Conservation (phyloP, 1,140 invertebrate genomes). For the Drosophila neocordata region DNA sequence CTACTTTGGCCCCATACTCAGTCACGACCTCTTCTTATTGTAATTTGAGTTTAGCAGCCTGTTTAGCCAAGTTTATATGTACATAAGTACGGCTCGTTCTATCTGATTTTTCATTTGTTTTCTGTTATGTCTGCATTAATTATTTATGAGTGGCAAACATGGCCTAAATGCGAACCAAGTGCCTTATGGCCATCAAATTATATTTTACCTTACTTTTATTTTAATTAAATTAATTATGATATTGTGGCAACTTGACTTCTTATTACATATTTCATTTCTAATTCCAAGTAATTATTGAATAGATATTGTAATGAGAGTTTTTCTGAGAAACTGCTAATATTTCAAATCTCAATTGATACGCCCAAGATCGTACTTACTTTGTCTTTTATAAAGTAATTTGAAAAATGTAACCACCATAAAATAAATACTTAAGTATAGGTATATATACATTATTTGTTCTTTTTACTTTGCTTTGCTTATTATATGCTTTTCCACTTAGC, state of each 20-base stretch:
- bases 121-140: conserved; percentile 66
- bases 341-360: no score
- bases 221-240: conserved; percentile 67
- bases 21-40: conserved; percentile 10
- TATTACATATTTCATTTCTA: not conserved
- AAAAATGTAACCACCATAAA: no score
- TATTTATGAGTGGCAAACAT: conserved; percentile 71
- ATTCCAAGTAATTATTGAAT: no score
- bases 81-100: conserved; percentile 59
- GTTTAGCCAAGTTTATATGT: conserved; percentile 74
- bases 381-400: no score
- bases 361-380: no score
- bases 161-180: conserved; percentile 67
- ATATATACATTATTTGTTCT: no score
- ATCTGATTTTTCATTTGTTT: conserved; percentile 65
- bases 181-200: conserved; percentile 37
- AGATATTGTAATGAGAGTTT: no score
- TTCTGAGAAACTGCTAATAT: no score
- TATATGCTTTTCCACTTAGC: no score
- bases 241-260: conserved; percentile 20
- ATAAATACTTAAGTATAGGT: no score
- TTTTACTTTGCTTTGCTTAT: no score
- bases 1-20: conserved; percentile 56
- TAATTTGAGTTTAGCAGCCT: conserved; percentile 62
- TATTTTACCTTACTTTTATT: conserved; percentile 46